These are phyloP conservation scores for Papilio elwesi DNA, from an alignment of 2,888 invertebrate species.

Conservation along the genomic window DNA sequence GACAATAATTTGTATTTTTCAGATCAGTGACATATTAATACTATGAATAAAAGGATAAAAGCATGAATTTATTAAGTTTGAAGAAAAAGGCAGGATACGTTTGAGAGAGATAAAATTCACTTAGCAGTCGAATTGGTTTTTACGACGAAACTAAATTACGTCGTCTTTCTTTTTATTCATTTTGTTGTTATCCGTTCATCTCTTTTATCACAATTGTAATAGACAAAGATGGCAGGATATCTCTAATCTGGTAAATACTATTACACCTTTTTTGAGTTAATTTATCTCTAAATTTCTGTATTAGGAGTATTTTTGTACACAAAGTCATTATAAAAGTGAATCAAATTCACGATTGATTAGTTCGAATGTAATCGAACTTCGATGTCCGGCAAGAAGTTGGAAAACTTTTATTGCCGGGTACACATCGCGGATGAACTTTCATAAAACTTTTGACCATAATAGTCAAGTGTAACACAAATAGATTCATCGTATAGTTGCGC, in stretches of 20 bases:
- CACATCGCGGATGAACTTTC: slow-evolving; percentile 2
- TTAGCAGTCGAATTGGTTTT: slow-evolving; percentile 20
- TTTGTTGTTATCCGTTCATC: background rate
- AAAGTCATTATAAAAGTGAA: background rate
- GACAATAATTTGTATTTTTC: too few species aligned
- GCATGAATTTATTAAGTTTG: background rate
- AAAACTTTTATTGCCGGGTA: slow-evolving; percentile 9
- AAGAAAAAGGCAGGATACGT: background rate
- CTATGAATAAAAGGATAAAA: background rate
- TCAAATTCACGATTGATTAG: slow-evolving; percentile 16
- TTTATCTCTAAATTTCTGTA: background rate
- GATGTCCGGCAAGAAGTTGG: slow-evolving; percentile 1
- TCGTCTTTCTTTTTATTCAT: background rate
- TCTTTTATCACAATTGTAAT: slow-evolving; percentile 3
- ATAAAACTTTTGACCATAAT: background rate
- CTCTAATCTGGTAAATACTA: too few species aligned
- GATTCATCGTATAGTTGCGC: too few species aligned
- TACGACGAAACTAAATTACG: slow-evolving; percentile 8
- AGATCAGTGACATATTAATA: too few species aligned
- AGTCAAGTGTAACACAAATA: too few species aligned
- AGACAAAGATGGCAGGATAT: background rate
- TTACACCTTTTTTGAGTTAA: too few species aligned
- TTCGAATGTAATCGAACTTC: slow-evolving; percentile 12
- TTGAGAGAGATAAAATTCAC: slow-evolving; percentile 26
- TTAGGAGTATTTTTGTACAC: too few species aligned